Conservation (phyloP, 2,113 vertebrate species). For the Baryphthengus martii region DNA sequence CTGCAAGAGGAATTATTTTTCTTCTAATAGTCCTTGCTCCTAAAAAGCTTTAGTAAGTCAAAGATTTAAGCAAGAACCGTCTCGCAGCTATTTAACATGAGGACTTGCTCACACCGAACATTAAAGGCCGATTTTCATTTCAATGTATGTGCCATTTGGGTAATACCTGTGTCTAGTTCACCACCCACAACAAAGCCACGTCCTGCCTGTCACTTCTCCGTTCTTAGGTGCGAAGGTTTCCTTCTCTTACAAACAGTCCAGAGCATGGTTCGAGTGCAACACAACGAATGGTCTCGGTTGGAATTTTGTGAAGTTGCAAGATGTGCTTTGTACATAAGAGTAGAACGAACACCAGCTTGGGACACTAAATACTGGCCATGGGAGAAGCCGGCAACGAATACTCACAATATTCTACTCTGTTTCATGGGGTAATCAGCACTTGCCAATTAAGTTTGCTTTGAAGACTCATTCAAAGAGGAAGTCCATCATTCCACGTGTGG, state of each 20-base stretch:
- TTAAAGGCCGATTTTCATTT: not conserved
- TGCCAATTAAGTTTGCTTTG: not conserved
- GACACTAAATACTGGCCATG: accelerated
- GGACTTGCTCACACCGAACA: not conserved
- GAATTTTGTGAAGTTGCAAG: not conserved
- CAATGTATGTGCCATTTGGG: no score
- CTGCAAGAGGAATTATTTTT: slow-evolving; percentile 14
- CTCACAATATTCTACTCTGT: not conserved
- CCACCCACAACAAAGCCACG: not conserved
- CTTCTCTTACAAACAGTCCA: not conserved
- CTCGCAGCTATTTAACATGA: not conserved
- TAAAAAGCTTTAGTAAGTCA: not conserved
- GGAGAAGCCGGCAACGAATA: not conserved
- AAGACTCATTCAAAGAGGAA: not conserved
- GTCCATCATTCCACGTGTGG: not conserved
- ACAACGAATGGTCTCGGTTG: not conserved
- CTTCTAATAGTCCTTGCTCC: not conserved
- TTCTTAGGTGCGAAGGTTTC: not conserved
- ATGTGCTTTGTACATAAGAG: accelerated
- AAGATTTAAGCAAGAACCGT: not conserved
- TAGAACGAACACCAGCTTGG: not conserved
- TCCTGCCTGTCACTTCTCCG: not conserved
- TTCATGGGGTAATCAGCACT: not conserved
- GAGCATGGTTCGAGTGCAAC: not conserved
- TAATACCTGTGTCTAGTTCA: not conserved